Base-by-base conservation (phyloP, 2,113 vertebrate species). In the Thryonomys swinderianus region DNA sequence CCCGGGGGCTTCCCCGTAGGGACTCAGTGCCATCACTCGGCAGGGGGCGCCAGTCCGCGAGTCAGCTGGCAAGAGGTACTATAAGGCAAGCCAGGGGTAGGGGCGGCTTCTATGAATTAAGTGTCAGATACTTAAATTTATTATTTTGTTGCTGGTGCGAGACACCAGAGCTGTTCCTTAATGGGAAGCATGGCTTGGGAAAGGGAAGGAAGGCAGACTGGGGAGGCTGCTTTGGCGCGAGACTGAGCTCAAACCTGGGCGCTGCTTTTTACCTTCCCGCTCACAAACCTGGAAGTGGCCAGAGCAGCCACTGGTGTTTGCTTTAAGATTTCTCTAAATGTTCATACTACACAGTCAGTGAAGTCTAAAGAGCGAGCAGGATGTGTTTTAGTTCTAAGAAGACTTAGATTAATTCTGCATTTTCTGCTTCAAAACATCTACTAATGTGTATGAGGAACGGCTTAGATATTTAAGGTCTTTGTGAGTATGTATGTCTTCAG, bases 321-420 rank as follows among this genome's bases (percentile, higher is more conserved):
- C 79, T 90, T 94, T 88, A 96, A 95, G 81, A 73, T 94, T 95
- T 90, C 81, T 78, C 40, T 93, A 92, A 91, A 93, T 93, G 87
- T 80, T 94, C 95, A 90, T 7, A 62, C 73, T 42, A 85, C 23
- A 59, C 34, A 90, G 85, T 94, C 91, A 96, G 23, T 88, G 88
- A 74, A 83, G 40, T 48, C 48, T 83, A 62, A 42, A 88, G 89
- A 96, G 79, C 71, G 82, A 45, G 20, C 74, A 27, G 34, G 23
- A 27, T 95, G 40, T 79, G n/a, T 88, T 96, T 96, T 88, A 85
- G 57, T 92, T 94, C 94, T 95, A 93, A 88, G 42, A 92, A 93
- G 78, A 1, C 66, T 71, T 87, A 76, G 40, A 48, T 91, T 96
- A 90, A 95, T 85, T 79, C 61, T 62, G 53, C 25, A 59, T 74